phyloP scores from a whole-genome alignment of 1,140 invertebrate genomes.

The Tetragonula clypearis region DNA sequence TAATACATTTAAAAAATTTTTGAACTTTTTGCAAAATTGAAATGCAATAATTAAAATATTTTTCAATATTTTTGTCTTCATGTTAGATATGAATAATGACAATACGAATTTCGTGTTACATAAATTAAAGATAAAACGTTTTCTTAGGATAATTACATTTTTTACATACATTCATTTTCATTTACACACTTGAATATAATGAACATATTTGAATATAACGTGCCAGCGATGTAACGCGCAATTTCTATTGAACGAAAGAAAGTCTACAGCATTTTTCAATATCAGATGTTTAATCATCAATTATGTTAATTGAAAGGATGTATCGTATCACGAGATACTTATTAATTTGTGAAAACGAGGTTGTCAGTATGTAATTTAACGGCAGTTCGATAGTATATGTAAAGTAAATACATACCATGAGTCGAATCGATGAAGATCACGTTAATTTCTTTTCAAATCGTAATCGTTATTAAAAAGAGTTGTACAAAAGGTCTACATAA shows the following conservation, averaged over 20 bases:
- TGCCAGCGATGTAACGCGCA: background rate
- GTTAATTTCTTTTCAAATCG: slow-evolving; percentile 47
- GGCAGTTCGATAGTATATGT: background rate
- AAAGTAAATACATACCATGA: slow-evolving; percentile 55
- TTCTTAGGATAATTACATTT: background rate
- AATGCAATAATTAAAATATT: background rate
- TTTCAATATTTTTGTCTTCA: background rate
- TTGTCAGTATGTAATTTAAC: background rate
- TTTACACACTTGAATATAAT: background rate
- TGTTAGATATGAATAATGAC: background rate
- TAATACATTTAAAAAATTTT: background rate
- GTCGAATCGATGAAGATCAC: slow-evolving; percentile 47
- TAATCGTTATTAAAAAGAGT: slow-evolving; percentile 21
- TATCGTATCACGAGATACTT: background rate
- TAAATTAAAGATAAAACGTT: background rate
- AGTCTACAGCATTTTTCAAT: background rate
- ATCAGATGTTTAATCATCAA: background rate
- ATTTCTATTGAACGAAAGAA: slow-evolving; percentile 17
- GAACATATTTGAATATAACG: background rate
- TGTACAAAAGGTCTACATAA: slow-evolving; percentile 15
- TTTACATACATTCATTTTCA: background rate
- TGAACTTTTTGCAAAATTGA: background rate
- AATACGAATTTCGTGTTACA: background rate
- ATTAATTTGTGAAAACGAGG: background rate
- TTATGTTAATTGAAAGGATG: slow-evolving; percentile 7